Percentiles rank a stretch among this genome's conserved stretches.
phyloP scores from a whole-genome alignment of 2,888 invertebrate species.

The Thelaira solivaga region DNA sequence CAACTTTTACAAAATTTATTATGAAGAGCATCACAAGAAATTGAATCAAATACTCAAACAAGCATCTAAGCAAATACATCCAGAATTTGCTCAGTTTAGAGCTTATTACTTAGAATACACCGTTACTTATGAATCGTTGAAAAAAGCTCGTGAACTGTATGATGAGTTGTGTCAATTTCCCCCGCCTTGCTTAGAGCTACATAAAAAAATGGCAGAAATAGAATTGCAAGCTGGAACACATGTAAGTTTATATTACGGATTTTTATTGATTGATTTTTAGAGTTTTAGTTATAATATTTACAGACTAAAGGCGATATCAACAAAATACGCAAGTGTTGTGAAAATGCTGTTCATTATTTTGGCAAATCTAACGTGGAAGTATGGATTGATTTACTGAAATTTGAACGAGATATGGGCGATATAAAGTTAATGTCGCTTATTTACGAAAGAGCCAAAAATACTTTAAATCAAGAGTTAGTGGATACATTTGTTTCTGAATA shows the following conservation, averaged over 20 bases:
- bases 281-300: conserved; percentile 46
- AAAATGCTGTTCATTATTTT: conserved; percentile 82
- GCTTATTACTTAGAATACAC: conserved; percentile 70
- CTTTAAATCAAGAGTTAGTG: conserved; percentile 76
- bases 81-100: conserved; percentile 70
- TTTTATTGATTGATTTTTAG: background rate
- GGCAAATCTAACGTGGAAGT: conserved; percentile 82
- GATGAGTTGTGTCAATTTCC: conserved; percentile 79
- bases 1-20: conserved; percentile 70
- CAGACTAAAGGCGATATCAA: conserved; percentile 75
- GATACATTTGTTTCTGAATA: conserved; percentile 68
- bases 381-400: conserved; percentile 86
- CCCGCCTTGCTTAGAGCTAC: conserved; percentile 81
- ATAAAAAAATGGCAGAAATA: conserved; percentile 80
- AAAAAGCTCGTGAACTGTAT: conserved; percentile 81
- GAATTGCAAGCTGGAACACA: conserved; percentile 71
- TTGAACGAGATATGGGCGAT: conserved; percentile 83
- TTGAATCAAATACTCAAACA: conserved; percentile 69
- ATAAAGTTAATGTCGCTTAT: conserved; percentile 79
- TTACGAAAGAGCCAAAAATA: conserved; percentile 81
- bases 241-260: conserved; percentile 37
- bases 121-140: conserved; percentile 72
- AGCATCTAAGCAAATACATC: conserved; percentile 67
- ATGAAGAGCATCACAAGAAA: conserved; percentile 66
- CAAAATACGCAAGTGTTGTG: conserved; percentile 80